phyloP scores from a whole-genome alignment of 2,888 invertebrate species.

The Eutolmus rufibarbis region DNA sequence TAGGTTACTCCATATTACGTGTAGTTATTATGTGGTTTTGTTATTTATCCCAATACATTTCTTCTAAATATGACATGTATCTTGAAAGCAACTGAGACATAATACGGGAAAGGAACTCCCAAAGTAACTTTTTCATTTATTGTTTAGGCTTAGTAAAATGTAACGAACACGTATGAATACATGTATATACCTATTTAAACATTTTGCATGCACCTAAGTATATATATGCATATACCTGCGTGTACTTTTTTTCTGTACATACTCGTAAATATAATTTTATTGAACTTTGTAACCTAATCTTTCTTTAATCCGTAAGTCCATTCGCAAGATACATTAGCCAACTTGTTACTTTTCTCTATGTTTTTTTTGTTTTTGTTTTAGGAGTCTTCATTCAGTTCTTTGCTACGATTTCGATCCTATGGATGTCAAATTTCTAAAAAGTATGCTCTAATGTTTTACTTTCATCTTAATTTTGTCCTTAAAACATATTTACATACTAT shows the following conservation, averaged over 20 bases:
- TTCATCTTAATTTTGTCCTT: not conserved
- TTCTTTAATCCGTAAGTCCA: not conserved
- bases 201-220: not conserved
- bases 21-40: not conserved
- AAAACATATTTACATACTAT: not conserved
- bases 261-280: not conserved
- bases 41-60: not conserved
- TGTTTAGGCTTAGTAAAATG: not conserved
- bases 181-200: not conserved
- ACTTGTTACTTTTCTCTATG: not conserved
- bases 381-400: not conserved
- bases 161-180: not conserved
- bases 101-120: not conserved
- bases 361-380: no score
- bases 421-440: not conserved
- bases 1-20: not conserved
- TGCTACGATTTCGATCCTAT: not conserved
- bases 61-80: slow-evolving; percentile 24
- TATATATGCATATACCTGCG: not conserved
- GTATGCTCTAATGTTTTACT: not conserved
- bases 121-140: slow-evolving; percentile 13
- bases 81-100: slow-evolving; percentile 18
- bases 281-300: not conserved
- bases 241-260: not conserved
- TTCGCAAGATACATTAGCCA: not conserved